phyloP scores from a whole-genome alignment of 2,888 invertebrate species.

The Rotaria macrura region DNA sequence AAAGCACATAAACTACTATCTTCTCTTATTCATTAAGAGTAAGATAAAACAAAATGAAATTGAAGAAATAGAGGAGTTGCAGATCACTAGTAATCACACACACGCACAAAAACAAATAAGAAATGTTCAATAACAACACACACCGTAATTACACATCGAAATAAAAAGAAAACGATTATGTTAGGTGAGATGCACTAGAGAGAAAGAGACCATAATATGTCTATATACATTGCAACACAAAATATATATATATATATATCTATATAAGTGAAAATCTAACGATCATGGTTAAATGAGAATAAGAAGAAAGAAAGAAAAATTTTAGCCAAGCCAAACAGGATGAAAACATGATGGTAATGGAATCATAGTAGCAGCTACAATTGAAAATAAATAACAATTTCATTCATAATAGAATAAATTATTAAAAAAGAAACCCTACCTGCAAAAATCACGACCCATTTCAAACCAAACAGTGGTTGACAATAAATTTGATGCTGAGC shows the following conservation, averaged over 20 bases:
- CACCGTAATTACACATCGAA: slow-evolving; percentile 8
- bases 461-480: background rate
- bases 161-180: background rate
- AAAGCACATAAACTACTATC: slow-evolving; percentile 4
- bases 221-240: slow-evolving; percentile 12
- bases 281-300: background rate
- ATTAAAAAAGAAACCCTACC: background rate
- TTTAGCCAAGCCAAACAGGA: background rate
- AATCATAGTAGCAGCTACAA: background rate
- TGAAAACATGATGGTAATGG: background rate
- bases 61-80: background rate
- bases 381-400: background rate
- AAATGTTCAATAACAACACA: slow-evolving; percentile 1
- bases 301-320: background rate
- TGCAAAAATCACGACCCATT: background rate
- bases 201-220: background rate
- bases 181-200: slow-evolving; percentile 2
- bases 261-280: background rate
- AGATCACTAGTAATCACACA: slow-evolving; percentile 12
- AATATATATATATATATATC: background rate
- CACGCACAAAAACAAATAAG: background rate
- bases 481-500: background rate
- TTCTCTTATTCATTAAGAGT: background rate
- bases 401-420: no score
- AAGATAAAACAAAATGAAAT: background rate